Conservation (phyloP, 2,797 vertebrate species). For the Leucoraja ocellata region DNA sequence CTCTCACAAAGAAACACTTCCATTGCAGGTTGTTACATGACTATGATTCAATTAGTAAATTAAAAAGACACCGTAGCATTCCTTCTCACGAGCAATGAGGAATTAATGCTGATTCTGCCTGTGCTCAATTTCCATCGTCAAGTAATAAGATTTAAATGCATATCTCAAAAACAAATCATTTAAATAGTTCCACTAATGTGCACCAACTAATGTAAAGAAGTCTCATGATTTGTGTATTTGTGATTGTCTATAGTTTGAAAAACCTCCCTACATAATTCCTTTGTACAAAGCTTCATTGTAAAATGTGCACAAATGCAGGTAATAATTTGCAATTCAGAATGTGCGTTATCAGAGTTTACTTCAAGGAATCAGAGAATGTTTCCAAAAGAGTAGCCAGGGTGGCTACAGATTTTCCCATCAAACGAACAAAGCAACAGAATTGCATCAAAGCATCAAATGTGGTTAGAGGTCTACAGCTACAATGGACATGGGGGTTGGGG, state of each 20-base stretch:
- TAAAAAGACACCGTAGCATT: too few species aligned
- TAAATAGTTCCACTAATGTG: background rate
- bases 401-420: background rate
- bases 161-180: background rate
- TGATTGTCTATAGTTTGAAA: too few species aligned
- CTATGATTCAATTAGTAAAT: too few species aligned
- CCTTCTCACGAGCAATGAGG: too few species aligned
- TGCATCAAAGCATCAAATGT: background rate
- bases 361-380: background rate
- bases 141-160: background rate
- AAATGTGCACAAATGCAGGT: background rate
- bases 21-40: too few species aligned
- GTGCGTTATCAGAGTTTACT: background rate
- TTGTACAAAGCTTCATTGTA: too few species aligned
- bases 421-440: background rate
- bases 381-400: background rate
- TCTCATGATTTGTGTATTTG: too few species aligned
- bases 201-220: background rate
- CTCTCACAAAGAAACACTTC: too few species aligned
- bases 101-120: too few species aligned
- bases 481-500: background rate
- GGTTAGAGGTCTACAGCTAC: background rate
- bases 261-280: too few species aligned
- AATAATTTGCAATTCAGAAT: background rate
- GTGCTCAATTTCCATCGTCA: too few species aligned